Conservation (phyloP, 2,797 vertebrate species). For the Sebastes hubbsi region DNA sequence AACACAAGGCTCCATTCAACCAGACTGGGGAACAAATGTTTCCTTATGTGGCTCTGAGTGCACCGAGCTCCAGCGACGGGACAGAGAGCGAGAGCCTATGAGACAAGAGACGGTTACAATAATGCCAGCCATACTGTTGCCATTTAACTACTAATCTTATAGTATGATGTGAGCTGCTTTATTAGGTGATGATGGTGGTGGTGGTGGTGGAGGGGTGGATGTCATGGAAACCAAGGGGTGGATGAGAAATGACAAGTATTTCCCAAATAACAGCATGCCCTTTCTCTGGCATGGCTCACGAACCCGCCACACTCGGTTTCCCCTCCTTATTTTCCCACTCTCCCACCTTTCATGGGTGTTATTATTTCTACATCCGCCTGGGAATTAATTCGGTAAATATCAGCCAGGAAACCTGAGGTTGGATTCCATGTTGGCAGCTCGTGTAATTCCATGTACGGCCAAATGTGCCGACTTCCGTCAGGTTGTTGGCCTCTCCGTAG, state of each 20-base stretch:
- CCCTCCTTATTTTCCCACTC: constrained; percentile 44
- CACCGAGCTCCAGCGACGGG: constrained; percentile 52
- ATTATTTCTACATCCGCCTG: constrained; percentile 53
- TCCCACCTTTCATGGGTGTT: constrained; percentile 38
- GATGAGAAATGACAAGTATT: constrained; percentile 56
- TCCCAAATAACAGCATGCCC: constrained; percentile 37
- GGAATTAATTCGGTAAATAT: constrained; percentile 63
- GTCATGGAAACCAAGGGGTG: constrained; percentile 23
- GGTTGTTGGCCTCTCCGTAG: constrained; percentile 32
- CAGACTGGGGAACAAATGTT: constrained; percentile 90
- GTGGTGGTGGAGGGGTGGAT: not conserved
- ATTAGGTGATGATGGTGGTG: not conserved
- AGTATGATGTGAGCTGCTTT: constrained; percentile 23
- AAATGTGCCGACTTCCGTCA: constrained; percentile 30
- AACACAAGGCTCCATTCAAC: constrained; percentile 93
- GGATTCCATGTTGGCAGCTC: constrained; percentile 51
- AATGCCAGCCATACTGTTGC: constrained; percentile 47
- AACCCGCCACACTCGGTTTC: constrained; percentile 35
- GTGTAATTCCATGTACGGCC: constrained; percentile 36
- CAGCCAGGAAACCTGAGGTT: constrained; percentile 66
- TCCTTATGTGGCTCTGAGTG: constrained; percentile 88
- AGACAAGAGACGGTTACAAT: constrained; percentile 40
- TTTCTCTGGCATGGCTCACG: constrained; percentile 36
- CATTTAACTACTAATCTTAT: constrained; percentile 17
- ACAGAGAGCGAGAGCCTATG: constrained; percentile 52